Percentiles rank a stretch among this genome's conserved stretches.
Conservation (phyloP, 1,140 invertebrate species). For the Galleria mellonella region DNA sequence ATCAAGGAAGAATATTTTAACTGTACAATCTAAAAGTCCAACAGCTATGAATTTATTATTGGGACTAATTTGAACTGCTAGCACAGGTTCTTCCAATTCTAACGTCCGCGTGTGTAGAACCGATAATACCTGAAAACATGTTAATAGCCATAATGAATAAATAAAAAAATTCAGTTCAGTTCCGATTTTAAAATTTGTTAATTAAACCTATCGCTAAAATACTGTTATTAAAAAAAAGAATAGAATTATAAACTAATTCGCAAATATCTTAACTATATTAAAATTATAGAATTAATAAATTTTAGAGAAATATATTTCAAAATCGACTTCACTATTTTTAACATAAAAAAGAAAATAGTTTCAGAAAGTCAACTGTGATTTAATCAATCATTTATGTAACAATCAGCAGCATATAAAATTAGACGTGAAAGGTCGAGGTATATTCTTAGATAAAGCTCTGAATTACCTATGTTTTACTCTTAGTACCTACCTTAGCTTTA, state of each 20-base stretch:
- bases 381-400: no score
- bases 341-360: no score
- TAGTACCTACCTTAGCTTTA: conserved; percentile 75
- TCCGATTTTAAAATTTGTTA: not conserved
- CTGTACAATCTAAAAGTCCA: conserved; percentile 92
- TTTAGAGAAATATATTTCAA: no score
- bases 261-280: no score
- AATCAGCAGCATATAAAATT: no score
- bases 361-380: no score
- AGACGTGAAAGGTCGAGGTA: not conserved
- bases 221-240: no score
- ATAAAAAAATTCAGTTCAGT: not conserved
- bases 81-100: conserved; percentile 89
- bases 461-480: no score
- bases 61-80: conserved; percentile 88
- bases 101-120: conserved; percentile 87
- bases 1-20: conserved; percentile 96
- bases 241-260: no score
- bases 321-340: no score
- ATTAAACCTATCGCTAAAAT: no score
- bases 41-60: conserved; percentile 93
- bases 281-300: no score
- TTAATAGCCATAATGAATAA: not conserved
- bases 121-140: conserved; percentile 78
- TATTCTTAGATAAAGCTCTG: not conserved